Evolutionary conservation across 2,797 vertebrate genomes (phyloP).

Genomic region (Hirundo rustica): DNA sequence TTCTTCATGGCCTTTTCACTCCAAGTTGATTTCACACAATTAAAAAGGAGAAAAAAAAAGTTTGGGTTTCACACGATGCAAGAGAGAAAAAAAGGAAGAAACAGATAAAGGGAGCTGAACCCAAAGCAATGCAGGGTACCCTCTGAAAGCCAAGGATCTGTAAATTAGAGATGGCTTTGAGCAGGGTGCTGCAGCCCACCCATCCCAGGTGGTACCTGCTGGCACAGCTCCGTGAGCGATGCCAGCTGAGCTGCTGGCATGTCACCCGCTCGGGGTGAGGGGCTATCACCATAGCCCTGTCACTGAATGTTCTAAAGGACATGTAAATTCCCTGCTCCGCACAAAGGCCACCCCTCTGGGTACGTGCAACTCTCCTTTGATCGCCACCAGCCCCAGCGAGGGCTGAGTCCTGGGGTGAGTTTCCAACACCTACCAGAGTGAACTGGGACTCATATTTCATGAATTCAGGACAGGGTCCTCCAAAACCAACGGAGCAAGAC

Average conservation of each 20-base stretch:
- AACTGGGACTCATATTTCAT: not conserved
- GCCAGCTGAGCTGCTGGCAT: not conserved
- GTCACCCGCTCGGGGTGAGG: not conserved
- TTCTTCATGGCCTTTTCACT: slow-evolving; percentile 60
- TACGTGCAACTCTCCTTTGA: not conserved
- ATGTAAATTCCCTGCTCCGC: not conserved
- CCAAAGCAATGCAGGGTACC: not conserved
- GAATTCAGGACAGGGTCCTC: not conserved
- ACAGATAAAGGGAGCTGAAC: slow-evolving; percentile 39
- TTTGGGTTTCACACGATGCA: slow-evolving; percentile 20
- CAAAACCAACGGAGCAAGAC: not conserved
- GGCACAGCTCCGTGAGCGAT: accelerated
- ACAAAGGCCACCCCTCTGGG: not conserved
- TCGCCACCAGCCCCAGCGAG: not conserved
- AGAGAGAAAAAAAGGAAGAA: slow-evolving; percentile 14
- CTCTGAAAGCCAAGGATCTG: slow-evolving; percentile 53
- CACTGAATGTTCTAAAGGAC: not conserved
- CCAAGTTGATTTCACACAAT: slow-evolving; percentile 55
- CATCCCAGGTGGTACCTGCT: not conserved
- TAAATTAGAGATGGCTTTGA: slow-evolving; percentile 58
- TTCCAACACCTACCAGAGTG: not conserved
- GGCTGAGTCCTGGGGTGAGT: not conserved
- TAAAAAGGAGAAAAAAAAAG: slow-evolving; percentile 43
- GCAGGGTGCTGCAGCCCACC: slow-evolving; percentile 19
- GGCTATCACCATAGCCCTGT: not conserved